Evolutionary conservation across 2,113 vertebrate species (phyloP).

Genomic region (Tylochromis polylepis): DNA sequence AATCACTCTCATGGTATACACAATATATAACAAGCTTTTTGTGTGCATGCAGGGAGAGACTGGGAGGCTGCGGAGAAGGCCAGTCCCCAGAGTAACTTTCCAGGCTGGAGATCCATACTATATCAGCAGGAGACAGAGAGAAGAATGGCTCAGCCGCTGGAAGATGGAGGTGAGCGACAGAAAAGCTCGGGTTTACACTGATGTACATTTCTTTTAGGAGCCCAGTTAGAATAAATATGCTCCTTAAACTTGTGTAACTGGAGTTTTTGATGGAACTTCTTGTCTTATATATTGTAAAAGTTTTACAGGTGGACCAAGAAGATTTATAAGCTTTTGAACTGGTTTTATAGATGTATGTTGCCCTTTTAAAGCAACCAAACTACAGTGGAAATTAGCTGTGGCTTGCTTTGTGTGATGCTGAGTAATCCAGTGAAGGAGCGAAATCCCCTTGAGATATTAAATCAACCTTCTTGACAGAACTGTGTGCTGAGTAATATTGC

Average conservation of each 20-base stretch:
- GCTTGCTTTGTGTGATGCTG: not conserved
- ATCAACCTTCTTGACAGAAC: not conserved
- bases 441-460: not conserved
- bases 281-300: not conserved
- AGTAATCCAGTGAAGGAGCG: not conserved
- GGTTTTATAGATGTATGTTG: not conserved
- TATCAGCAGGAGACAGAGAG: conserved; percentile 93
- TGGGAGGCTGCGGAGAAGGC: conserved; percentile 88
- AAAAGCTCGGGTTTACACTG: not conserved
- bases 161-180: conserved; percentile 88
- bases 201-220: not conserved
- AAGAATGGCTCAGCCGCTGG: conserved; percentile 93
- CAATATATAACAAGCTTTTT: conserved; percentile 9
- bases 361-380: not conserved
- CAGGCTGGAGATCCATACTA: conserved; percentile 97
- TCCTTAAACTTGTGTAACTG: not conserved
- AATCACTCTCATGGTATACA: not conserved
- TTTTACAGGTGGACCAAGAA: not conserved
- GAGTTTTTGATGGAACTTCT: not conserved
- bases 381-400: not conserved
- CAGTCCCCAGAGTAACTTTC: conserved; percentile 90
- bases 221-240: not conserved
- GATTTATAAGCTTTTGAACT: not conserved
- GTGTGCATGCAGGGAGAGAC: conserved; percentile 80
- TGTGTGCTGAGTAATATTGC: not conserved